Evolutionary conservation across 2,888 invertebrate genomes (phyloP), one percentile per base, ranked within the genome.

Genomic region (Pecten maximus): DNA sequence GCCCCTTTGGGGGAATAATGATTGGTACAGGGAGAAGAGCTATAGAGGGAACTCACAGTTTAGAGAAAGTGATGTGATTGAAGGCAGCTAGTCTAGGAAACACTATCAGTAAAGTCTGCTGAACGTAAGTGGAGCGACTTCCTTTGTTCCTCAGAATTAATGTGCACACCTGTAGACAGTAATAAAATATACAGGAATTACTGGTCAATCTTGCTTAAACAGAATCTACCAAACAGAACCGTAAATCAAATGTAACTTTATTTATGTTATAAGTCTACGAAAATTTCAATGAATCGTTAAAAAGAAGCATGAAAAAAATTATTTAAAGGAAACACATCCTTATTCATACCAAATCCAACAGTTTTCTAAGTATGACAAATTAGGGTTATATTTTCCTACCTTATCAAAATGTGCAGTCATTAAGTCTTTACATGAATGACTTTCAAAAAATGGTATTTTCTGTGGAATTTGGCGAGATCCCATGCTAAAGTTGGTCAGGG

Each of bases 11-110:
- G n/a, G n/a, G n/a, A n/a, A n/a, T n/a, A n/a, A n/a, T n/a, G n/a
- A n/a, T n/a, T n/a, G n/a, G n/a, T n/a, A n/a, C n/a, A n/a, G n/a
- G n/a, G n/a, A n/a, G n/a, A n/a, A n/a, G n/a, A n/a, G n/a, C n/a
- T n/a, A n/a, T n/a, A n/a, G n/a, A n/a, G n/a, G 15, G n/a, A 87
- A 95, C 95, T 94, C 90, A 95, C 95, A 94, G 91, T 92, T 93
- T 93, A 40, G 95, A 95, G 92, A 99, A 99, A 91, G 97, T 97
- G 10, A 98, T 98, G 91, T 98, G 98, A 96, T 99, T 98, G 95
- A 99, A 99, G n/a, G 99, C 99, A 10, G 99, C 99, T 89, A 99
- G 97, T 93, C 99, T 97, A 0, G 99, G 99, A 91, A 99, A 97
- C 88, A 99, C 98, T 74, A 98, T 98, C 91, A 99, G 97, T 23